phyloP scores from a whole-genome alignment of 2,888 invertebrate species.

The Meganola albula region DNA sequence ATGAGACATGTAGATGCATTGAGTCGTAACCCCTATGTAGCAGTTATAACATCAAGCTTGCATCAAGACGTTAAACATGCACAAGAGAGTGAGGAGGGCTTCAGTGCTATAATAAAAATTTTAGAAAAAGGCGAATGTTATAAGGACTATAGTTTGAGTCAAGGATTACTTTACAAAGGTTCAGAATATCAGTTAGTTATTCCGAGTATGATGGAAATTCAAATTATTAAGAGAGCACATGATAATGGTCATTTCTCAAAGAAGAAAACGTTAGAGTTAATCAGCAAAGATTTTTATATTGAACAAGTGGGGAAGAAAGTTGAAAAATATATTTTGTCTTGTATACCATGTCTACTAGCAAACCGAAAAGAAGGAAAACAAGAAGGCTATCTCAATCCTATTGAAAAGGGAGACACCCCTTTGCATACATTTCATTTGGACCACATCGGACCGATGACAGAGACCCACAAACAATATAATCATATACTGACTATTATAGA shows the following conservation, averaged over 20 bases:
- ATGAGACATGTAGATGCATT: conserved; percentile 8
- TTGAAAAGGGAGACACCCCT: conserved; percentile 17
- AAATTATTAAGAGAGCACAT: neutral
- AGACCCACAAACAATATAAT: conserved; percentile 37
- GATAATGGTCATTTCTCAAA: neutral
- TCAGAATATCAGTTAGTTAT: neutral
- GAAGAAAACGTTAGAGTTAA: conserved; percentile 25
- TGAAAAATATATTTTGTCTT: conserved; percentile 9
- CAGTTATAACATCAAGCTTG: neutral
- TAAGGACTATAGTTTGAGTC: neutral
- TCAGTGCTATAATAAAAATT: conserved; percentile 5
- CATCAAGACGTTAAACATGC: conserved; percentile 1
- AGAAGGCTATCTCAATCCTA: conserved; percentile 18
- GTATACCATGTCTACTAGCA: conserved; percentile 22
- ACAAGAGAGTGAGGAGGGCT: conserved; percentile 3
- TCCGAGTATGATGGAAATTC: neutral
- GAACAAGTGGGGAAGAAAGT: conserved; percentile 14
- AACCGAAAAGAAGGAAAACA: conserved; percentile 27
- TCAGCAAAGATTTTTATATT: conserved; percentile 32
- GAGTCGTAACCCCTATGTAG: conserved; percentile 5
- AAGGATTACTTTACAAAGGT: neutral
- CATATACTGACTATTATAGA: conserved; percentile 42
- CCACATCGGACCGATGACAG: conserved; percentile 38
- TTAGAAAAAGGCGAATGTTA: neutral
- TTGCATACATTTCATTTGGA: conserved; percentile 26